Base-by-base conservation (phyloP, 2,113 vertebrate genomes). In the Pongo pygmaeus region DNA sequence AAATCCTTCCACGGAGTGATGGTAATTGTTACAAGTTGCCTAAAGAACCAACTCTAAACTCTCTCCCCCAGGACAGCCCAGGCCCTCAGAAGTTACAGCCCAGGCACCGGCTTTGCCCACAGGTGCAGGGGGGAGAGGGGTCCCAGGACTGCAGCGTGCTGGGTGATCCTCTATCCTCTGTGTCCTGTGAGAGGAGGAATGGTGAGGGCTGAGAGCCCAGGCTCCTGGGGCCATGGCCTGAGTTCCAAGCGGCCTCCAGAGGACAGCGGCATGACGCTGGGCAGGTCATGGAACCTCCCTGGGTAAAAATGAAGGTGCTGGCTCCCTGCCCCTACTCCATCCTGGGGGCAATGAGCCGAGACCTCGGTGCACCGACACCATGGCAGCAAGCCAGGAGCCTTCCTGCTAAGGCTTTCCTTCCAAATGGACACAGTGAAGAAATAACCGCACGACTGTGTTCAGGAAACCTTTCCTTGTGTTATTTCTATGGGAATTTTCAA, bases 1-100 rank as follows among this genome's bases (percentile, higher is more conserved):
- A 96, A 96, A 64, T 86, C 97, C n/a, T 92, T 96, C 97, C 91
- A 85, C 93, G 94, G 97, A 97, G 94, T 87, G 97, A 93, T 97
- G 95, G 74, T 40, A 50, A 50, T 69, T 55, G 67, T 38, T 97
- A 93, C 91, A 57, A 89, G 97, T 83, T 97, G 48, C 97, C 94
- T 97, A 94, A 97, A 98, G 97, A 77, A 4, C 57, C 35, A 0
- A 7, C 18, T 50, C 55, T 64, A 11, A 0, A 14, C 57, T 10
- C 2, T 32, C 25, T 57, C 32, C 59, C 10, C 3, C 46, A 12
- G 79, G 57, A 59, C 23, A 6, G 38, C 59, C 11, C 59, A 14
- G n/a, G 1, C 35, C n/a, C 7, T 11, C 14, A 22, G 22, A 30
- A 17, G 48, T 48, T 70, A 1, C 1, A 23, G 59, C 61, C 43